Base-by-base conservation (phyloP, 2,113 vertebrate species). In the Tychaedon coryphoeus region DNA sequence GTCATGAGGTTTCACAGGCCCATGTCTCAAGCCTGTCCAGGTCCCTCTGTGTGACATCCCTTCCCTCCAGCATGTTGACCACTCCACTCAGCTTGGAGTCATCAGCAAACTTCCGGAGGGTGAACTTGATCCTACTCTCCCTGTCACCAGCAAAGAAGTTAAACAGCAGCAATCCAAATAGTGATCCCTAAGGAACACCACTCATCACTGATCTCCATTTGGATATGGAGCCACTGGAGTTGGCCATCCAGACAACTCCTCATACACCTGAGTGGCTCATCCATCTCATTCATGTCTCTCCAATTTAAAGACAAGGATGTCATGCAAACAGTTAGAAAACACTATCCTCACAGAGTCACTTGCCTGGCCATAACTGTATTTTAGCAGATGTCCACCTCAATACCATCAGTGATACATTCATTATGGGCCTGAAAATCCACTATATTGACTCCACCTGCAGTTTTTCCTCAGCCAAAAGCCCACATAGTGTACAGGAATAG, bases 311-410 rank as follows among this genome's bases (percentile, higher is more conserved):
- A n/a, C 19, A 67, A 67, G 31, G 33, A 56, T 43, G 24, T 50
- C 43, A 53, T 10, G 36, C 0, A 20, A 84, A 64, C 48, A 54
- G 25, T 48, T 81, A 86, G 36, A 94, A 94, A 81, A 74, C 34
- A 42, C 51, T 67, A 83, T 80, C 91, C 65, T 92, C 42, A 36
- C 7, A 31, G 18, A 79, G 70, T 72, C 79, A 85, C 56, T 94
- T 81, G 89, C 81, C 94, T 89, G 86, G 95, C 82, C 16, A 4
- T 24, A 28, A 73, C 71, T 82, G 74, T 77, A 48, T 91, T 96
- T 67, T 92, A 97, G 96, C 97, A 97, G 95, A 97, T 95, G 93
- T 83, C 92, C 82, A 64, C 50, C 33, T 95, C 33, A 90, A 43
- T 83, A 81, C 71, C 86, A 79, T 51, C 70, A 92, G 48, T 28